Percentiles rank a stretch among this genome's conserved stretches.
Evolutionary conservation across 2,888 invertebrate genomes (phyloP).

Genomic region (Drosophila kambysellisi): DNA sequence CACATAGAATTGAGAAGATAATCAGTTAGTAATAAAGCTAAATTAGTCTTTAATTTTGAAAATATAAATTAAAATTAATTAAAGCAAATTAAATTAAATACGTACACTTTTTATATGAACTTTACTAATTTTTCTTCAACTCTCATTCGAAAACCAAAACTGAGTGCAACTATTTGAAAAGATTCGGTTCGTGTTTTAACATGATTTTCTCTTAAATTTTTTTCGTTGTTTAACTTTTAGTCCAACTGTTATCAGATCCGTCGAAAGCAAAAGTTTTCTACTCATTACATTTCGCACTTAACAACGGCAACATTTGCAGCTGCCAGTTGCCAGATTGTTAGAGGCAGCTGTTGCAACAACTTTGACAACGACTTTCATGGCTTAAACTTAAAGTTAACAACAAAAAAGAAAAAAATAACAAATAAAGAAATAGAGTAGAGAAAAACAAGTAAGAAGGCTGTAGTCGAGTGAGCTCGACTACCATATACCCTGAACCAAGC

Average conservation of each 20-base stretch:
- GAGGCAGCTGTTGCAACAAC: slow-evolving; percentile 40
- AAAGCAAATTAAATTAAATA: not conserved
- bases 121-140: not conserved
- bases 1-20: not conserved
- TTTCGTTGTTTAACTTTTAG: slow-evolving; percentile 18
- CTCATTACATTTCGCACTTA: slow-evolving; percentile 68
- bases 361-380: slow-evolving; percentile 38
- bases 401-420: slow-evolving; percentile 1
- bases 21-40: not conserved
- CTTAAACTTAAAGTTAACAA: slow-evolving; percentile 41
- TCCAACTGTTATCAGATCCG: slow-evolving; percentile 30
- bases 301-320: slow-evolving; percentile 31
- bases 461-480: no score
- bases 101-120: not conserved
- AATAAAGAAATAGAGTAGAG: not conserved
- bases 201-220: slow-evolving; percentile 18
- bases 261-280: slow-evolving; percentile 47
- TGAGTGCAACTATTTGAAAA: slow-evolving; percentile 19
- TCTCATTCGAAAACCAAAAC: not conserved
- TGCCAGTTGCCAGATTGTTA: slow-evolving; percentile 28
- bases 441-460: no score
- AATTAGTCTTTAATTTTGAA: not conserved
- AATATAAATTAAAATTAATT: not conserved
- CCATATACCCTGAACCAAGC: no score
- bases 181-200: slow-evolving; percentile 37